phyloP scores from a whole-genome alignment of 2,797 vertebrate species.

The Alcedo quadribrachys region DNA sequence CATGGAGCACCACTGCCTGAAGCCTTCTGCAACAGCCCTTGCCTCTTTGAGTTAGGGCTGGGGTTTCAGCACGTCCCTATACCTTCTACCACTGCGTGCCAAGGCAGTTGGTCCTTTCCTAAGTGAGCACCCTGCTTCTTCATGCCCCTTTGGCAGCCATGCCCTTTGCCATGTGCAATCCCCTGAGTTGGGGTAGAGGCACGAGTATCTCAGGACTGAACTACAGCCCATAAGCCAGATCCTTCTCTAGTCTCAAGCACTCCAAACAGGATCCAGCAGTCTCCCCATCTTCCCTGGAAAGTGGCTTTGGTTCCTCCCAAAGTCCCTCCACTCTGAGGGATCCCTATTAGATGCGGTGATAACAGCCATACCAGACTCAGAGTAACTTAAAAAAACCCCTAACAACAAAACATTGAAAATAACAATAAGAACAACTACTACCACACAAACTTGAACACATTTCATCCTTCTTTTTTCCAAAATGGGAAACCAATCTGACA shows the following conservation, averaged over 20 bases:
- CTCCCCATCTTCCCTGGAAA: neutral
- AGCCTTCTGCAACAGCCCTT: neutral
- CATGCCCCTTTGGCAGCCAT: rapidly evolving
- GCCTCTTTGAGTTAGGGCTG: neutral
- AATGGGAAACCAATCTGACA: neutral
- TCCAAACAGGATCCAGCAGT: neutral
- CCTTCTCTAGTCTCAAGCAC: neutral
- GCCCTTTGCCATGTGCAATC: rapidly evolving
- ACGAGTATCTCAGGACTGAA: neutral
- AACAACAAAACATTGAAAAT: neutral
- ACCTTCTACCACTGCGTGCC: rapidly evolving
- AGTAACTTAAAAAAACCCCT: neutral
- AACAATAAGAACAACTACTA: neutral
- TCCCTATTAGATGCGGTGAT: neutral
- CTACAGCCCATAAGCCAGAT: neutral
- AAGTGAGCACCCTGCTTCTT: rapidly evolving
- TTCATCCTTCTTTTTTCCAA: neutral
- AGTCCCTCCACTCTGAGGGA: neutral
- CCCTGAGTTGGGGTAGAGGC: neutral
- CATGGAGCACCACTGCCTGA: rapidly evolving
- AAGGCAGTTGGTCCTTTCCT: neutral
- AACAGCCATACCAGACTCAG: neutral
- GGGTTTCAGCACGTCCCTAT: rapidly evolving
- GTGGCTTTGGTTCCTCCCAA: neutral
- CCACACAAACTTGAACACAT: neutral